Conservation (phyloP, 2,113 vertebrate genomes). For the Etheostoma cragini region DNA sequence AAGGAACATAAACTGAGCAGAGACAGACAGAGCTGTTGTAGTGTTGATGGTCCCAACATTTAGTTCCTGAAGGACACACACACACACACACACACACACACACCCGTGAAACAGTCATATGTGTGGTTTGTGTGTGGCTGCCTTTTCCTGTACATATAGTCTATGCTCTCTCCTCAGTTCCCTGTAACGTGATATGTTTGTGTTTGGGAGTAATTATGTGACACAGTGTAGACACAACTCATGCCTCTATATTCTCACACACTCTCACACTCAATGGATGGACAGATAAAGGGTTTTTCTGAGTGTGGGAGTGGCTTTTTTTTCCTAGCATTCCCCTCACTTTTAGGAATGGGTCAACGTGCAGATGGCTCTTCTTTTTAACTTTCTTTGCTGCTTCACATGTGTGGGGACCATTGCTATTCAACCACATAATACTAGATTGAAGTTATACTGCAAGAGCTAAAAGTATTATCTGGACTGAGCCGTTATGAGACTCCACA, state of each 20-base stretch:
- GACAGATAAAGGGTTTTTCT: too few species aligned
- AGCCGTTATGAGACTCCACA: too few species aligned
- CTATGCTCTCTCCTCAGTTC: constrained; percentile 21
- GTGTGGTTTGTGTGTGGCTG: neutral
- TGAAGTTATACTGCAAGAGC: neutral
- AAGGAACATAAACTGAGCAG: constrained; percentile 38
- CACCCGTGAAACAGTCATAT: neutral
- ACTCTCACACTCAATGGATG: neutral
- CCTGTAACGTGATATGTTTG: constrained; percentile 50
- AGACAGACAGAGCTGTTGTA: neutral
- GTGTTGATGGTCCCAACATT: constrained; percentile 57
- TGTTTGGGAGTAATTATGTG: constrained; percentile 27
- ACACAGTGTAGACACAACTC: constrained; percentile 11
- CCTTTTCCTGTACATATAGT: neutral
- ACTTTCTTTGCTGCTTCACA: neutral
- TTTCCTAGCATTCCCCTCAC: neutral
- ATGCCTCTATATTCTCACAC: neutral
- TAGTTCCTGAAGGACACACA: constrained; percentile 31
- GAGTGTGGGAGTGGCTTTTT: neutral
- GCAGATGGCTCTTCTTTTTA: neutral
- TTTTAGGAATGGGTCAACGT: neutral
- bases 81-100: constrained; percentile 1
- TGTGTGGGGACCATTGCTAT: too few species aligned
- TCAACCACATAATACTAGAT: neutral
- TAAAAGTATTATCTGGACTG: too few species aligned